Base-by-base conservation (phyloP, 1,140 invertebrate species). In the Homalodisca vitripennis region DNA sequence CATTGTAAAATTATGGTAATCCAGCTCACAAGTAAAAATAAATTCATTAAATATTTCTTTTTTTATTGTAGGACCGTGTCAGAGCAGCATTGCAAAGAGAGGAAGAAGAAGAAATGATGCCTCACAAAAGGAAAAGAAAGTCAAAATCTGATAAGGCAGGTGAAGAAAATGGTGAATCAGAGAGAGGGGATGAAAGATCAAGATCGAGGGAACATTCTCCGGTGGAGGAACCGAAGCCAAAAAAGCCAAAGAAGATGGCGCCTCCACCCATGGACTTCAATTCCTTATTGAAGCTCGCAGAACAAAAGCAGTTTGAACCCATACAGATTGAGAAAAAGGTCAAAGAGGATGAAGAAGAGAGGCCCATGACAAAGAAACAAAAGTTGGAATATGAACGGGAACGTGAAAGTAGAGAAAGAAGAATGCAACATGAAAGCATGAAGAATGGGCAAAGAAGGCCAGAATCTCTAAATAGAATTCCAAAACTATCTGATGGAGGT, bases 241-340 rank as follows among this genome's bases (percentile, higher is more conserved):
- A 74, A 75, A 82, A 12, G 87, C 82, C 0, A 86, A 86, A 51
- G 80, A 80, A 77, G 81, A 76, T 82, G 29, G 78, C 83, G 3
- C 89, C 90, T 31, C 90, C 91, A 1, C 86, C 87, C 17, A 84
- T 92, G 77, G 87, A 91, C 78, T 94, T 92, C 75, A 79, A 84
- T 72, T 84, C 89, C 53, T 74, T 95, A 22, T 75, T 95, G 0
- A 90, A 92, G 78, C 78, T 95, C 17, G 93, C 92, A 6, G 89
- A 91, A 72, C 85, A 92, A 76, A 94, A 95, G 77, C 91, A 93
- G 73, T 83, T 86, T 78, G 90, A 93, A 78, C 91, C 92, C 0
- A 79, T 93, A 32, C 77, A 87, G 14, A 76, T 84, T 34, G 85
- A 88, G 74, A 81, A 84, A 53, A 87, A 88, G 72, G 76, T 34